Evolutionary conservation across 64 coral and sea anemone genomes (phyloP), one percentile per base, ranked within the genome.

Genomic region (Dendrophyllia cribrosa): DNA sequence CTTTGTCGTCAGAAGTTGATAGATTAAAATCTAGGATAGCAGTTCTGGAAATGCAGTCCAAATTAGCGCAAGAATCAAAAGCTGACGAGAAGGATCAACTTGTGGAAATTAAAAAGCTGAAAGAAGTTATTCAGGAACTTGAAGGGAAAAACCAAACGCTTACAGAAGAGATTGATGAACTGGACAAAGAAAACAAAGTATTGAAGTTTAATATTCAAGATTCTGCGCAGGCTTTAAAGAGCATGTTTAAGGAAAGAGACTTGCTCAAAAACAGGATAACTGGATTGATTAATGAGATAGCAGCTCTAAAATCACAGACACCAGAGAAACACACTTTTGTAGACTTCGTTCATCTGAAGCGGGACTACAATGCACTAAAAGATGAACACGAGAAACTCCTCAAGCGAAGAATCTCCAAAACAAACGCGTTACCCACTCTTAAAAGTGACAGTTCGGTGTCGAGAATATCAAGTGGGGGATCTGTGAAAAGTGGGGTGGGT

Each of bases 201-300:
- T 66, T 97, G 71, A 88, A 97, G 74, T 97, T 88, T 74, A 94
- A 78, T 43, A 55, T 97, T 53, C 88, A 94, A 74, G 95, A 97
- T 58, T 94, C 92, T 9, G 50, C 95, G 24, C 82, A 88, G 50
- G 72, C 92, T 55, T 49, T 94, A 48, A 97, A 97, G 21, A 82
- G 79, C 73, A 81, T 94, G 59, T 97, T 91, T 59, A 97, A 94
- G 78, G 95, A 97, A 59, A 94, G 95, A 83, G 95, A 97, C 79
- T 88, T 94, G 72, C 63, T 97, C 11, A 97, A 97, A 63, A 97
- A 97, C 56, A 86, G 88, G 76, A 97, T 97, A 51, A 89, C 88
- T 1, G 74, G 59, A 43, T 83, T 97, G 48, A 60, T 97, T 22
- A 88, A 87, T 59, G 92, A 97, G 80, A 91, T 91, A 83, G 60